These are phyloP conservation scores for Heliconius charithonia DNA, from an alignment of 2,888 invertebrate species.

Conservation along the genomic window DNA sequence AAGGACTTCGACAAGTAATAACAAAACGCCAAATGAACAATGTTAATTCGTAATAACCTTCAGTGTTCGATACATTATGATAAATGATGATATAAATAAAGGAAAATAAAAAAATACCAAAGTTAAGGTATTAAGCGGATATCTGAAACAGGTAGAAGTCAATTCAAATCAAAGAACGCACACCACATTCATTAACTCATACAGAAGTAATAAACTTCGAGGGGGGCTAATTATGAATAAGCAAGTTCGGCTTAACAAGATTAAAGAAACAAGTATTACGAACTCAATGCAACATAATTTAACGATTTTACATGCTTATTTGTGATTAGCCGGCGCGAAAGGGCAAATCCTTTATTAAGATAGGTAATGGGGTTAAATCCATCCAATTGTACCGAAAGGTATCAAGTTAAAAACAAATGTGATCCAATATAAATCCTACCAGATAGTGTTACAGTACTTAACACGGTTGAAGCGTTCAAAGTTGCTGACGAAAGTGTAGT, in stretches of 20 bases:
- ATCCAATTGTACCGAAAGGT: slow-evolving; percentile 58
- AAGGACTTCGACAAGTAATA: slow-evolving; percentile 20
- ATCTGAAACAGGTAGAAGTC: slow-evolving; percentile 45
- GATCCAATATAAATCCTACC: slow-evolving; percentile 67
- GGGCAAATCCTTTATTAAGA: slow-evolving; percentile 84
- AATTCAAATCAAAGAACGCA: slow-evolving; percentile 67
- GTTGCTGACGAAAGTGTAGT: slow-evolving; percentile 80
- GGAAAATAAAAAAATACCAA: slow-evolving; percentile 35
- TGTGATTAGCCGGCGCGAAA: slow-evolving; percentile 84
- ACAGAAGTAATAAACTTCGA: slow-evolving; percentile 82
- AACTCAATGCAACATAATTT: slow-evolving; percentile 83
- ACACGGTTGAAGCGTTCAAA: slow-evolving; percentile 58
- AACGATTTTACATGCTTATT: slow-evolving; percentile 83
- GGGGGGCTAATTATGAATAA: slow-evolving; percentile 84
- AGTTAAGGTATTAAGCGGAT: slow-evolving; percentile 34
- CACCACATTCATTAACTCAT: slow-evolving; percentile 68
- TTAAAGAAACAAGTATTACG: slow-evolving; percentile 75
- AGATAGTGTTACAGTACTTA: slow-evolving; percentile 64
- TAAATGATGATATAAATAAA: slow-evolving; percentile 43
- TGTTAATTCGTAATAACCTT: slow-evolving; percentile 41
- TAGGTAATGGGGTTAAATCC: slow-evolving; percentile 84
- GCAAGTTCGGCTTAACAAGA: slow-evolving; percentile 69
- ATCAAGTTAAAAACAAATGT: slow-evolving; percentile 54
- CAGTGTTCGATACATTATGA: slow-evolving; percentile 39
- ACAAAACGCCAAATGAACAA: slow-evolving; percentile 29